phyloP scores from a whole-genome alignment of 2,113 vertebrate genomes.

The Pterocles orientalis region DNA sequence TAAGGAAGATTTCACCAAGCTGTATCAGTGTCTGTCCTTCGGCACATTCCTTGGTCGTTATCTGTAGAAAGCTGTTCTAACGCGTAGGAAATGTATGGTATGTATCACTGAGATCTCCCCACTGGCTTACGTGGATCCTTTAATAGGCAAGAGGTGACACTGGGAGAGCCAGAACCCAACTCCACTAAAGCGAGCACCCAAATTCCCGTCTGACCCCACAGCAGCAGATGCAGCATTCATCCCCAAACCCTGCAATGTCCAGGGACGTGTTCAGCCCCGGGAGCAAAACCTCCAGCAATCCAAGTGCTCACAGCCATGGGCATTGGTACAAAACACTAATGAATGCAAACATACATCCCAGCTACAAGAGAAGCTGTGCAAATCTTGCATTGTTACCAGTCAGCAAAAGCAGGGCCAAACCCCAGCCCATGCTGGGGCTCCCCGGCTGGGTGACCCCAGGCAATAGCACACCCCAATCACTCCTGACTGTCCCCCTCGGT shows the following conservation, averaged over 20 bases:
- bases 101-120: neutral
- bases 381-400: fast-evolving
- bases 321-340: neutral
- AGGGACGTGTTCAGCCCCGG: neutral
- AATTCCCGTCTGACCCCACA: neutral
- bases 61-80: neutral
- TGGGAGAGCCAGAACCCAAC: neutral
- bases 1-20: neutral
- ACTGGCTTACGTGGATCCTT: neutral
- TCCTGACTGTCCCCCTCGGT: neutral
- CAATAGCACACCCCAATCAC: fast-evolving
- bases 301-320: fast-evolving
- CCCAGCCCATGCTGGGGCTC: fast-evolving
- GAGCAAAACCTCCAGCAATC: neutral
- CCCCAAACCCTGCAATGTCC: neutral
- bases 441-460: fast-evolving
- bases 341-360: neutral
- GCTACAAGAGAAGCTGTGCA: neutral
- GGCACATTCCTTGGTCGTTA: neutral
- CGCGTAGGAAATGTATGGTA: neutral
- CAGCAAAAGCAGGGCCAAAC: neutral
- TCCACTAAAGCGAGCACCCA: neutral
- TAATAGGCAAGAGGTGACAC: neutral
- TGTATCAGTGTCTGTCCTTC: neutral
- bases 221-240: neutral